Base-by-base conservation (phyloP, 2,113 vertebrate genomes). In the Perca flavescens region DNA sequence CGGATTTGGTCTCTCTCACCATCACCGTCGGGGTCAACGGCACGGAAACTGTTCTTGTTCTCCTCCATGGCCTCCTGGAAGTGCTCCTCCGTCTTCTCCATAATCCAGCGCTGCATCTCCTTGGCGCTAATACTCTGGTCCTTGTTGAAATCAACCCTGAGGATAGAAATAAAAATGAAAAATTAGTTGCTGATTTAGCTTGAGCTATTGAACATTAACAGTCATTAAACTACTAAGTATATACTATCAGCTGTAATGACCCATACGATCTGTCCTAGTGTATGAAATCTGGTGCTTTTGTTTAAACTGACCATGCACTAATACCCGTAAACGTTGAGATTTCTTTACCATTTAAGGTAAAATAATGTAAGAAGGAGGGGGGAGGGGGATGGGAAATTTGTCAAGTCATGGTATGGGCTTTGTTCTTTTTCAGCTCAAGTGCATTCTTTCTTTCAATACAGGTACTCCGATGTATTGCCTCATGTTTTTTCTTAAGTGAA, bases 61-160 rank as follows among this genome's bases (percentile, higher is more conserved):
- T 99, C 98, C 12, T 90, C 85, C 36, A 96, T 94, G 0, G 98
- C 98, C 85, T 99, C 97, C 89, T 97, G 96, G 65, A 98, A 98
- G 77, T 99, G 98, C 84, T 99, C 98, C 5, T 97, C 96, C 0
- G 98, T 99, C 90, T 99, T 99, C 90, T 97, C 96, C 97, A 98
- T 97, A 82, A 99, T 98, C 98, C 98, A 99, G 40, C 93, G 96
- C 91, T 99, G 98, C 97, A 99, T 96, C 81, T 99, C 98, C 79
- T 97, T 97, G 0, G 98, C 97, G 0, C 97, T 96, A 67, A 99
- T 96, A 58, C 94, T 97, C 36, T 89, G 87, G 84, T 99, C 97
- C 0, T 93, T 93, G 86, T 99, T 97, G 79, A 96, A 88, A 54
- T 99, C 98, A 11, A 99, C 98, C 90, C 98, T 99, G 0, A 12